These are phyloP conservation scores for Caiman crocodilus DNA, from an alignment of 2,797 vertebrate species.

Conservation along the genomic window DNA sequence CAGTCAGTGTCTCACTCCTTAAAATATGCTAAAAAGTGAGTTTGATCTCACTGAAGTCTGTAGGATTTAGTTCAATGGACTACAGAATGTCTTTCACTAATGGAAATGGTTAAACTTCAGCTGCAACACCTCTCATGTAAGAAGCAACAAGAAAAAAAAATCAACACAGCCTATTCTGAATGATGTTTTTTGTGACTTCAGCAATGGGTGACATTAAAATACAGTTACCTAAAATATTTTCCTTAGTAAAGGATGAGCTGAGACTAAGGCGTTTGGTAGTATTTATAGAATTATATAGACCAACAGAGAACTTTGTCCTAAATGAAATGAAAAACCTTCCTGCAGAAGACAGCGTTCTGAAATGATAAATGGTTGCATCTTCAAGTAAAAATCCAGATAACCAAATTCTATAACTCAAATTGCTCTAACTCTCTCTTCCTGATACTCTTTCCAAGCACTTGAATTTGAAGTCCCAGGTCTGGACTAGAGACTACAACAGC, in stretches of 20 bases:
- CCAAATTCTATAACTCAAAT: neutral
- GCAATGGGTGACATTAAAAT: accelerated
- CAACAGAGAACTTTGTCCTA: neutral
- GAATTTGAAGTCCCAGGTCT: neutral
- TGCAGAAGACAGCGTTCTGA: accelerated
- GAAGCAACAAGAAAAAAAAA: too few species aligned
- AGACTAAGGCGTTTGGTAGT: neutral
- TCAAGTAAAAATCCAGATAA: accelerated
- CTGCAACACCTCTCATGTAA: neutral
- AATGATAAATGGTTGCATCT: neutral
- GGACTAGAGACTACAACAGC: neutral
- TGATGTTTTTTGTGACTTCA: neutral
- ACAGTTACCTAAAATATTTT: neutral
- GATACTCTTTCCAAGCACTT: too few species aligned
- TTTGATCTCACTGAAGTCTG: neutral
- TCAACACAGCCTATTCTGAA: neutral
- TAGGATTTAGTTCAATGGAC: neutral
- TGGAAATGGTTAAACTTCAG: neutral
- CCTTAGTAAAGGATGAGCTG: accelerated
- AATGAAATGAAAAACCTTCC: too few species aligned
- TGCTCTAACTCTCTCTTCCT: accelerated
- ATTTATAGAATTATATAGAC: accelerated
- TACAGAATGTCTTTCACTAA: neutral
- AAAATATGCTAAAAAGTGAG: neutral
- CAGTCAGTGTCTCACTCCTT: neutral